Conservation (phyloP, 2,888 invertebrate species). For the Entomobrya multifasciata region DNA sequence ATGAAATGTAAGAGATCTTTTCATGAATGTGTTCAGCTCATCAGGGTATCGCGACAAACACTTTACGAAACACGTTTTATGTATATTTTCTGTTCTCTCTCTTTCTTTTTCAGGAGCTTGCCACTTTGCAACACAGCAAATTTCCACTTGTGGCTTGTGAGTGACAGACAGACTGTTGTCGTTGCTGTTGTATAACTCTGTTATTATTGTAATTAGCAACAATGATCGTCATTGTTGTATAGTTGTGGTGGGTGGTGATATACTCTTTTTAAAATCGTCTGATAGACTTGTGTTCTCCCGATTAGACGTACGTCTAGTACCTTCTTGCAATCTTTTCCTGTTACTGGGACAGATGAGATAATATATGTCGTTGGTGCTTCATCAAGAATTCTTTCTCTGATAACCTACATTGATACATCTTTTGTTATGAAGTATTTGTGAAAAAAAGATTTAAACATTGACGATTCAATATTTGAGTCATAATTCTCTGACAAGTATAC, state of each 20-base stretch:
- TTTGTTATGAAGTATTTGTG: too few species aligned
- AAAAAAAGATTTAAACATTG: too few species aligned
- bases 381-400: too few species aligned
- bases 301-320: too few species aligned
- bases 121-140: too few species aligned
- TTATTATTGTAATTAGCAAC: conserved; percentile 3
- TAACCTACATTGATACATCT: too few species aligned
- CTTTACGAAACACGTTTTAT: conserved; percentile 32
- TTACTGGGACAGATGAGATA: neutral
- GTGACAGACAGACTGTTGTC: conserved; percentile 35
- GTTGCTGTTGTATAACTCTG: neutral
- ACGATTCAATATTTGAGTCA: too few species aligned
- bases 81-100: conserved; percentile 1
- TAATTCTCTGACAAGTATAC: too few species aligned
- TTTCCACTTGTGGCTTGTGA: conserved; percentile 54
- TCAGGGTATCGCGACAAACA: neutral
- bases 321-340: neutral
- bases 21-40: conserved; percentile 13
- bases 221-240: conserved; percentile 26
- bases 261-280: too few species aligned
- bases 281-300: too few species aligned
- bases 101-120: conserved; percentile 45
- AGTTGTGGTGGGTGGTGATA: too few species aligned
- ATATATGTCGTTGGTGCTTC: conserved; percentile 19
- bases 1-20: conserved; percentile 1